Conservation (phyloP, 1,140 invertebrate species). For the Vanessa atalanta region DNA sequence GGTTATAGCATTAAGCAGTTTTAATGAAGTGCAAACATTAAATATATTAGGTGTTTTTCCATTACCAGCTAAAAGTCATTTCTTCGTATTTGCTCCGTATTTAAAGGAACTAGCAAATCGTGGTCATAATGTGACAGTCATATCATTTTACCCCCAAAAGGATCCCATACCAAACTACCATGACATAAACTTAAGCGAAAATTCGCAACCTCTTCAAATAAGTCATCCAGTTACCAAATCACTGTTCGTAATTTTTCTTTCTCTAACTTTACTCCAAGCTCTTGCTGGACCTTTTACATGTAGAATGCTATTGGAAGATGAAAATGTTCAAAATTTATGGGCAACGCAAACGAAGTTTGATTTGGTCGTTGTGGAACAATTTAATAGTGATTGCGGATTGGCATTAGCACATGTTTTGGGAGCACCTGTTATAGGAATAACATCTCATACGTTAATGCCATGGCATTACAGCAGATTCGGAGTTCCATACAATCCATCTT, state of each 20-base stretch:
- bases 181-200: constrained; percentile 79
- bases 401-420: constrained; percentile 82
- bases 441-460: constrained; percentile 81
- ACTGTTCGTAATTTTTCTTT: constrained; percentile 12
- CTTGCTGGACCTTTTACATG: constrained; percentile 60
- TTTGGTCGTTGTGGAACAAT: constrained; percentile 84
- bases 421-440: constrained; percentile 83
- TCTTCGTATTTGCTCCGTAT: constrained; percentile 85
- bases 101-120: constrained; percentile 83
- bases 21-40: constrained; percentile 44
- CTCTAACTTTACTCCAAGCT: constrained; percentile 11
- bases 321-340: constrained; percentile 73
- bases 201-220: constrained; percentile 48
- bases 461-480: constrained; percentile 82
- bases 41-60: constrained; percentile 86
- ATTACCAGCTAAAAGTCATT: constrained; percentile 87
- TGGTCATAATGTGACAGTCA: constrained; percentile 87
- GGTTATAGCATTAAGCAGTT: not conserved
- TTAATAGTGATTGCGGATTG: constrained; percentile 86
- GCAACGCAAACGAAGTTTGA: constrained; percentile 81
- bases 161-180: constrained; percentile 81
- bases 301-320: constrained; percentile 59
- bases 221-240: constrained; percentile 49
- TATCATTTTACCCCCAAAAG: constrained; percentile 83
- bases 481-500: constrained; percentile 81